Evolutionary conservation across 2,888 invertebrate species (phyloP), one percentile per base, ranked within the genome.

Genomic region (Zaprionus obscuricornis): DNA sequence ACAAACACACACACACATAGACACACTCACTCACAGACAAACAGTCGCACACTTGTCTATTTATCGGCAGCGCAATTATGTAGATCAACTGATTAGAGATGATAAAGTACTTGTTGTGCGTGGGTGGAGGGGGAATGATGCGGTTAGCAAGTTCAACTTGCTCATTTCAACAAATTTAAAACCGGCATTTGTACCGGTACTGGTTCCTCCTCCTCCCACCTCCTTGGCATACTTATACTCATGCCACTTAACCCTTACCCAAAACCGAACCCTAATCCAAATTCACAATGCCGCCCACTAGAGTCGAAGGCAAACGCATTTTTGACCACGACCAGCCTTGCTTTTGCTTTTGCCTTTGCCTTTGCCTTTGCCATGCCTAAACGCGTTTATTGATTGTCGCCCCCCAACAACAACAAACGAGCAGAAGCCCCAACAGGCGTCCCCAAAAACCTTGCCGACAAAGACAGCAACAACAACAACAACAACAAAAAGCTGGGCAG

Each of bases 301-400:
- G n/a, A n/a, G n/a, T 14, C 58, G 17, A 33, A 45, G 29, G 26
- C 46, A 57, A 50, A 22, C 42, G 26, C 34, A 57, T 17, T 50
- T n/a, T 34, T 50, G 45, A 50, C 45, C 58, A 54, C 54, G 46
- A 39, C 11, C 42, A 31, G 40, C 33, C 18, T 7, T n/a, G n/a
- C n/a, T n/a, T n/a, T n/a, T n/a, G n/a, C n/a, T n/a, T n/a, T n/a
- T n/a, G n/a, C n/a, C n/a, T n/a, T n/a, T n/a, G n/a, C n/a, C n/a
- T n/a, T n/a, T n/a, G n/a, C n/a, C n/a, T n/a, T n/a, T n/a, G n/a
- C n/a, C n/a, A n/a, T n/a, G 47, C 46, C 71, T 49, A 60, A 72
- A 70, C 81, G 74, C 74, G 78, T 81, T 84, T 81, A 81, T 81
- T 81, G 81, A 81, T 81, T 81, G 75, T 65, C 54, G 59, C 66